Evolutionary conservation across 1,140 invertebrate species (phyloP).

Genomic region (Drosophila arawakana): DNA sequence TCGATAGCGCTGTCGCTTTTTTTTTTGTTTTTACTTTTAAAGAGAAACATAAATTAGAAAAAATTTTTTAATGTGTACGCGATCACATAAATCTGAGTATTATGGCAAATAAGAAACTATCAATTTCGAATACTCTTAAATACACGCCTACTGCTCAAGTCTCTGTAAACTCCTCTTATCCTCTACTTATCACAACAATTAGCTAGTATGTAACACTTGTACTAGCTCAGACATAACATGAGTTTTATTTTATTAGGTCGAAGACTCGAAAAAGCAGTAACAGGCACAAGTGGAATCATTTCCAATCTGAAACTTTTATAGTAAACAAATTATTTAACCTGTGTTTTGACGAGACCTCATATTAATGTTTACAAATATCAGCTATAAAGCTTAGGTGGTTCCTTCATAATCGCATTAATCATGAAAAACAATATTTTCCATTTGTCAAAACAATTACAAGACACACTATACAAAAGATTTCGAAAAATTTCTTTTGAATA

Average conservation of each 20-base stretch:
- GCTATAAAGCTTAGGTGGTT: not conserved
- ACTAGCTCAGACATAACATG: too few relatives aligned
- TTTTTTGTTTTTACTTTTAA: constrained; percentile 54
- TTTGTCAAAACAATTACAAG: too few relatives aligned
- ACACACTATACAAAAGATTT: too few relatives aligned
- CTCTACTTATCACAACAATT: too few relatives aligned
- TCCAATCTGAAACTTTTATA: not conserved
- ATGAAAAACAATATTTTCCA: too few relatives aligned
- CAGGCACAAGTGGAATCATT: too few relatives aligned
- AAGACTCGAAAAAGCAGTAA: not conserved
- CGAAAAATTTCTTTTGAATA: too few relatives aligned
- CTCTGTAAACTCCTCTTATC: not conserved
- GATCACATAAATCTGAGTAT: constrained; percentile 49
- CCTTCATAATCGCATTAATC: not conserved
- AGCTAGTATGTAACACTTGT: too few relatives aligned
- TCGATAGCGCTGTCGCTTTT: constrained; percentile 21
- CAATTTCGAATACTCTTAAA: constrained; percentile 13
- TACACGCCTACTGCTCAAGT: constrained; percentile 25
- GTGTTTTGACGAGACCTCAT: not conserved
- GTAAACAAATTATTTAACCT: not conserved
- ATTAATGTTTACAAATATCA: not conserved
- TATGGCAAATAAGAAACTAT: constrained; percentile 23
- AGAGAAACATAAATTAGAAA: constrained; percentile 50
- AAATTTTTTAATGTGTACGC: constrained; percentile 39
- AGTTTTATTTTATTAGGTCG: not conserved